Evolutionary conservation across 2,888 invertebrate genomes (phyloP).

Genomic region (Volucella inflata): DNA sequence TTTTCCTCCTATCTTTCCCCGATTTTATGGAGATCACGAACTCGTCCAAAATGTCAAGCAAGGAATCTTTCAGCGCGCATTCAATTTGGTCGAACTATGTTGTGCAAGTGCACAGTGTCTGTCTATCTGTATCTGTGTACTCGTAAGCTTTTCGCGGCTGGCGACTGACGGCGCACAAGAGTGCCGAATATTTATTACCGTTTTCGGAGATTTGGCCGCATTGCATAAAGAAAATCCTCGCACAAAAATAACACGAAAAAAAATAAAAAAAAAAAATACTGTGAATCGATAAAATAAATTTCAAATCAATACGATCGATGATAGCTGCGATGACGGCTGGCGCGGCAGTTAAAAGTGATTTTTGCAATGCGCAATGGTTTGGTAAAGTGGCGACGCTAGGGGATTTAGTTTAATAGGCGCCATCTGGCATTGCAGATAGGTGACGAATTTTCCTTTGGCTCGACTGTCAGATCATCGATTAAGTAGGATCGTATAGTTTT

Average conservation of each 20-base stretch:
- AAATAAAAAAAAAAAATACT: conserved; percentile 11
- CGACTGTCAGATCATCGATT: conserved; percentile 41
- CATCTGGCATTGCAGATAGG: conserved; percentile 60
- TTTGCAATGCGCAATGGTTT: conserved; percentile 36
- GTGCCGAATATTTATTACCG: conserved; percentile 73
- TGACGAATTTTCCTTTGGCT: conserved; percentile 38
- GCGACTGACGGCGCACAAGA: conserved; percentile 33
- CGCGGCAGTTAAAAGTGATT: conserved; percentile 37
- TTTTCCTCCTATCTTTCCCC: background rate
- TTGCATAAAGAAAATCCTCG: conserved; percentile 56
- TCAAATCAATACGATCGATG: conserved; percentile 69
- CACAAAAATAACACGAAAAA: too few species aligned
- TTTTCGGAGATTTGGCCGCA: conserved; percentile 65
- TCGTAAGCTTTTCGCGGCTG: too few species aligned
- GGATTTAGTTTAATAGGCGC: conserved; percentile 54
- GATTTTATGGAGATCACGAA: conserved; percentile 73
- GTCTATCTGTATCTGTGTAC: too few species aligned
- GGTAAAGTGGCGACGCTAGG: background rate
- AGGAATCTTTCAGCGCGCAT: conserved; percentile 39
- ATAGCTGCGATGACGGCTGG: conserved; percentile 53
- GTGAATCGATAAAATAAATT: conserved; percentile 66
- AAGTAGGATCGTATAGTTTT: conserved; percentile 31
- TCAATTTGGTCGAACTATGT: conserved; percentile 14
- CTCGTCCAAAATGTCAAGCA: conserved; percentile 65
- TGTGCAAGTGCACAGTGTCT: conserved; percentile 60